phyloP scores from a whole-genome alignment of 2,888 invertebrate genomes.

The Abrostola tripartita region DNA sequence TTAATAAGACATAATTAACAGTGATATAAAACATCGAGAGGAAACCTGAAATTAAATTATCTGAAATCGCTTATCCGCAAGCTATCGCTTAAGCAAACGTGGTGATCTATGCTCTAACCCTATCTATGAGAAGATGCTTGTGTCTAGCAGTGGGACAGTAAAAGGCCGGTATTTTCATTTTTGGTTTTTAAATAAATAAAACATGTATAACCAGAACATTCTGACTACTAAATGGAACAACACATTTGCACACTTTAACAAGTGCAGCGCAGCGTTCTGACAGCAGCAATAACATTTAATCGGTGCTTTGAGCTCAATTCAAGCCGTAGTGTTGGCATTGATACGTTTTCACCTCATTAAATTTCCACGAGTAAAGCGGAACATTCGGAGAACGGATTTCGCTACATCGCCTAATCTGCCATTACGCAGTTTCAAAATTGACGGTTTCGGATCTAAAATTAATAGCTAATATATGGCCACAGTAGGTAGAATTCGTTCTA shows the following conservation, averaged over 20 bases:
- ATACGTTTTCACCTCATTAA: not conserved
- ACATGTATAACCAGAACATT: not conserved
- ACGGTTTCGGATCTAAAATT: not conserved
- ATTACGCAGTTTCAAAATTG: not conserved
- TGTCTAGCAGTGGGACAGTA: too few species aligned
- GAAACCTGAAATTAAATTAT: too few species aligned
- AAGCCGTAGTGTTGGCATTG: not conserved
- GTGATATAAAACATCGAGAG: too few species aligned
- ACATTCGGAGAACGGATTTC: not conserved
- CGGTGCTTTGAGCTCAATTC: not conserved
- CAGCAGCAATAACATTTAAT: not conserved
- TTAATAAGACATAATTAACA: too few species aligned
- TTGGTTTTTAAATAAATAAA: too few species aligned
- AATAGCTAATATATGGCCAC: not conserved
- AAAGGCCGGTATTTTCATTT: too few species aligned
- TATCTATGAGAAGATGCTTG: too few species aligned
- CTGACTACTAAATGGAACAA: not conserved
- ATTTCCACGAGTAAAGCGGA: not conserved
- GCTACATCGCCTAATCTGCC: constrained; percentile 1
- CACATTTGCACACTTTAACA: not conserved
- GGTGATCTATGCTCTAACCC: too few species aligned
- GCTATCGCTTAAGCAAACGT: too few species aligned
- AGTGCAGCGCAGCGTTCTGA: not conserved
- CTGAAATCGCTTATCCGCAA: too few species aligned
- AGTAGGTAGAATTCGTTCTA: not conserved